phyloP scores from a whole-genome alignment of 2,797 vertebrate species.

The Crossoptilon crossoptilon region DNA sequence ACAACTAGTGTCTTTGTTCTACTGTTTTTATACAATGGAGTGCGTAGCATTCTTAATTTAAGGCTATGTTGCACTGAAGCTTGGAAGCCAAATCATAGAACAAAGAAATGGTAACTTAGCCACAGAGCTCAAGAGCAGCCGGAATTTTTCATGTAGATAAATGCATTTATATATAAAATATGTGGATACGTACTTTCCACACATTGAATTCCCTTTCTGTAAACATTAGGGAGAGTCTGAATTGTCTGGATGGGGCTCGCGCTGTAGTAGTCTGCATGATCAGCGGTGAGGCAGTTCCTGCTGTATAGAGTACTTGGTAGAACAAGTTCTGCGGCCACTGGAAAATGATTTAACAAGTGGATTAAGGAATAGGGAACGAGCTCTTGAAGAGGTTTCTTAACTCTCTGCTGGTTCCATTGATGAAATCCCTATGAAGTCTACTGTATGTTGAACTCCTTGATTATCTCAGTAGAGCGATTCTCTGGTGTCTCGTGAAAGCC shows the following conservation, averaged over 20 bases:
- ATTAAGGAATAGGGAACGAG: conserved; percentile 33
- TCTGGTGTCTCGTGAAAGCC: conserved; percentile 57
- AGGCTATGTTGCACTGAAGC: not conserved
- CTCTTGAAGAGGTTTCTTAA: conserved; percentile 49
- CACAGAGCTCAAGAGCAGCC: not conserved
- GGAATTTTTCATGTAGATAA: not conserved
- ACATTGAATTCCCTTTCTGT: not conserved
- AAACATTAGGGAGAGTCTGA: not conserved
- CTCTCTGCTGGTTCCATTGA: conserved; percentile 66
- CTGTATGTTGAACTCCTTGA: conserved; percentile 33
- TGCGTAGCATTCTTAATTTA: not conserved
- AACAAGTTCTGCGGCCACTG: conserved; percentile 41
- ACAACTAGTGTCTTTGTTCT: not conserved
- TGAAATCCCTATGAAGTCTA: conserved; percentile 59
- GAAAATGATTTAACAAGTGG: conserved; percentile 22
- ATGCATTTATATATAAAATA: not conserved
- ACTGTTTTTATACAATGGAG: not conserved
- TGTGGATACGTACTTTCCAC: not conserved
- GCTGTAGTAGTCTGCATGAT: not conserved
- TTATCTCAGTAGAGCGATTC: not conserved
- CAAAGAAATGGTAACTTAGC: not conserved
- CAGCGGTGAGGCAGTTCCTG: not conserved
- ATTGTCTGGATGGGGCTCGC: not conserved
- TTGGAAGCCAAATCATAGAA: not conserved
- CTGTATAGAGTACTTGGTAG: not conserved